A percentile compares a stretch with the other conserved stretches of the same genome.
Evolutionary conservation across 1,140 invertebrate genomes (phyloP).

Genomic region (Eupristina koningsbergeri): DNA sequence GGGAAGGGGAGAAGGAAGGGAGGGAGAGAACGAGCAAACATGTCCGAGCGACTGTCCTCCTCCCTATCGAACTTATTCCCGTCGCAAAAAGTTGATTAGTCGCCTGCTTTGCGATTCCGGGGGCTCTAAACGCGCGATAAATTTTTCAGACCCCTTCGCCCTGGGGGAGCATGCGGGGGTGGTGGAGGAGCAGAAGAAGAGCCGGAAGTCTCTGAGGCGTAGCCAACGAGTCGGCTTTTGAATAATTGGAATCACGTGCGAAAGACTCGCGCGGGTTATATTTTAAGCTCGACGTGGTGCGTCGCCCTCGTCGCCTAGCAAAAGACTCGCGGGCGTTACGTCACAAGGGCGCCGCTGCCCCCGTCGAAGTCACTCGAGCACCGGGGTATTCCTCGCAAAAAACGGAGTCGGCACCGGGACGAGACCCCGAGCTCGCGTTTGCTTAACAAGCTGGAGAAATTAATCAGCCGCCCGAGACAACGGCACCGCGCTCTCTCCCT

Average conservation of each 20-base stretch:
- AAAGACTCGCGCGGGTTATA: background rate
- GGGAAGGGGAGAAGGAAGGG: too few relatives aligned
- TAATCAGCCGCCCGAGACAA: slow-evolving; percentile 38
- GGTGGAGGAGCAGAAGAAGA: background rate
- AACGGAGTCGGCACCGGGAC: background rate
- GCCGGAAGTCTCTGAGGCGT: slow-evolving; percentile 15
- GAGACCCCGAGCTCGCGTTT: background rate
- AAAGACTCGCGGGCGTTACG: background rate
- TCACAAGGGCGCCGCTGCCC: slow-evolving; percentile 1
- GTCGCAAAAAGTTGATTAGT: slow-evolving; percentile 3
- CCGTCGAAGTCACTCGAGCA: too few relatives aligned
- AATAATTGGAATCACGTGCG: slow-evolving; percentile 43
- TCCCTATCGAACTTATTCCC: background rate
- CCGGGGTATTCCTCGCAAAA: background rate
- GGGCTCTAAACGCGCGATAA: background rate
- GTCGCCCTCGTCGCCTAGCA: background rate
- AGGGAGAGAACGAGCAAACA: too few relatives aligned
- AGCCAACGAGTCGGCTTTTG: background rate
- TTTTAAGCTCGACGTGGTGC: slow-evolving; percentile 5
- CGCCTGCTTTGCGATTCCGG: background rate
- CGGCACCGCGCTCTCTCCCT: background rate
- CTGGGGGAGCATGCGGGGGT: too few relatives aligned
- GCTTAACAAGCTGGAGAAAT: slow-evolving; percentile 30
- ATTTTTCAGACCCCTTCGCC: slow-evolving; percentile 24
- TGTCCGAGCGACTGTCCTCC: too few relatives aligned